Evolutionary conservation across 2,888 invertebrate genomes (phyloP).

Genomic region (Leucozona laternaria): DNA sequence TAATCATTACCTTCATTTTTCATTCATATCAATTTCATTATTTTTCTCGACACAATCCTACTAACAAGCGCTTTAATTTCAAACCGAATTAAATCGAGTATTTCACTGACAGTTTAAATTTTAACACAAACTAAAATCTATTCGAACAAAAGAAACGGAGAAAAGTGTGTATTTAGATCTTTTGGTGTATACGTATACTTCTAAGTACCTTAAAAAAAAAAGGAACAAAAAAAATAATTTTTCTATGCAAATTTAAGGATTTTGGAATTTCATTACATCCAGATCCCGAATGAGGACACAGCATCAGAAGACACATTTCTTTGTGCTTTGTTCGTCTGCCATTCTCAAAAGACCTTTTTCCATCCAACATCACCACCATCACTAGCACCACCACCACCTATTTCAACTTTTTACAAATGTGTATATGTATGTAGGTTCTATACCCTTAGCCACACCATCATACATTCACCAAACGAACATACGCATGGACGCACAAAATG

Average conservation of each 20-base stretch:
- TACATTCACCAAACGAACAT: constrained; percentile 23
- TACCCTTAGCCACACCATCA: not conserved
- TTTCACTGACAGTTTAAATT: constrained; percentile 57
- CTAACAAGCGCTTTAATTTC: not conserved
- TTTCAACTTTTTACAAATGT: constrained; percentile 19
- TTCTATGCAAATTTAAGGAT: constrained; percentile 64
- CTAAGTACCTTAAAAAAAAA: not conserved
- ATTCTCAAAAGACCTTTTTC: constrained; percentile 33
- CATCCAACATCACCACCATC: not conserved
- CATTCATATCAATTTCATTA: too few relatives aligned
- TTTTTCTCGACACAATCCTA: not conserved
- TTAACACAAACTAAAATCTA: constrained; percentile 54
- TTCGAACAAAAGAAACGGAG: not conserved
- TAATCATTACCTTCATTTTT: too few relatives aligned
- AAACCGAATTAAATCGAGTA: constrained; percentile 17
- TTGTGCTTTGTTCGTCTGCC: constrained; percentile 36
- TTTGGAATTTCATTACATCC: constrained; percentile 68
- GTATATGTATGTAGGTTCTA: too few relatives aligned
- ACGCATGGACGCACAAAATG: constrained; percentile 62
- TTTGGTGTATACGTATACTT: not conserved
- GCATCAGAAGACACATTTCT: constrained; percentile 23
- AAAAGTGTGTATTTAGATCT: not conserved
- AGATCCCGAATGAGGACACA: not conserved
- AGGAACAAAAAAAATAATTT: constrained; percentile 56
- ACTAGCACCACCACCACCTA: not conserved